Conservation (phyloP, 2,888 invertebrate genomes). For the Pteria penguin region DNA sequence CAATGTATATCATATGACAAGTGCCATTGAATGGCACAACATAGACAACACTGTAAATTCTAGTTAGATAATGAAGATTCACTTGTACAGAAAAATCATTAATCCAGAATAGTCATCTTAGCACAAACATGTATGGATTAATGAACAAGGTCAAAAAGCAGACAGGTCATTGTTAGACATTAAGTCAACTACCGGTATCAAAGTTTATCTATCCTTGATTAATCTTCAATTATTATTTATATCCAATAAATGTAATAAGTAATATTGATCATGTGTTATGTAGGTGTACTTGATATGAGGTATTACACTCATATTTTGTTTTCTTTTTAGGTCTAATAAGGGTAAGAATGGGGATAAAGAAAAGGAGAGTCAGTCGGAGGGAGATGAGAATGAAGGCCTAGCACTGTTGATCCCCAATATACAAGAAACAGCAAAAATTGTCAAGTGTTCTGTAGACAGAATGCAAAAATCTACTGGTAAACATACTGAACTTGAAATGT, state of each 20-base stretch:
- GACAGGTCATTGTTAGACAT: background rate
- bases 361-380: conserved; percentile 83
- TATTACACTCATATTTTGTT: too few species aligned
- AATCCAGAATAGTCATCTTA: too few species aligned
- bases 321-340: conserved; percentile 63
- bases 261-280: background rate
- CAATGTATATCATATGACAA: too few species aligned
- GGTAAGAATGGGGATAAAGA: conserved; percentile 56
- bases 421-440: conserved; percentile 84
- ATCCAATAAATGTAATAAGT: background rate
- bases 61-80: too few species aligned
- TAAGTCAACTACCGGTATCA: background rate
- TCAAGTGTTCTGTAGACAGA: conserved; percentile 76
- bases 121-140: too few species aligned
- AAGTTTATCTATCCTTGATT: background rate
- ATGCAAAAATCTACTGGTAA: conserved; percentile 61
- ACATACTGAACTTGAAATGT: too few species aligned
- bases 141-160: too few species aligned
- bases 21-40: too few species aligned
- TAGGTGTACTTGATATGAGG: background rate
- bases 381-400: conserved; percentile 93
- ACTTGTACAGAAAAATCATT: too few species aligned
- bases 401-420: conserved; percentile 94
- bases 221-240: background rate
- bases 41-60: too few species aligned